Base-by-base conservation (phyloP, 2,888 invertebrate species). In the Halocaridina rubra region DNA sequence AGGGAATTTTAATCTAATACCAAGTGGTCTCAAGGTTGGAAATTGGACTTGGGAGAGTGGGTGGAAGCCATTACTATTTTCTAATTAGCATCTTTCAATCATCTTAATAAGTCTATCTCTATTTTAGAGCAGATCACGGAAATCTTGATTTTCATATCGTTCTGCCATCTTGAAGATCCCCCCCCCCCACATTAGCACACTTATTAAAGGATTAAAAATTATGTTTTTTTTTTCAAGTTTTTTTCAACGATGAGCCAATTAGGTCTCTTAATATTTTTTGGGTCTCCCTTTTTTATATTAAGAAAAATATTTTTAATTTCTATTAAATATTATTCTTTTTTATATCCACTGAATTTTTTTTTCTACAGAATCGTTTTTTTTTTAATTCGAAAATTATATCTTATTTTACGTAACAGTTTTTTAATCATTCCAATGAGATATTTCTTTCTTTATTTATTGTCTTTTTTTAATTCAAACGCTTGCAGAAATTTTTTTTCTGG, bases 11-110 rank as follows among this genome's bases (percentile, higher is more conserved):
- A 19, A 19, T 19, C 33, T 32, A 7, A 16, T 7, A 22, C 10
- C 19, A n/a, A n/a, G 22, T 30, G 77, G 59, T 19, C 61, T 16
- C 22, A 59, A 24, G 80, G 59, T 24, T 22, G 24, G 61, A 39
- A 32, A 22, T 27, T 13, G 27, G 19, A 2, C 24, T 19, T 22
- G 22, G 19, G 30, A 5, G 27, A n/a, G n/a, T 8, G 22, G 24
- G n/a, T 8, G 32, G 80, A 39, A 61, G 33, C 72, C 72, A 77
- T 77, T 77, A 61, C 57, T 46, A 57, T 53, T n/a, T 78, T 59
- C 67, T 82, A 82, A 82, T 82, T 82, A 82, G 77, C 77, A 61
- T 82, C 82, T 82, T 82, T 82, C 77, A 82, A 82, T 82, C 82
- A 82, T 82, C 77, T 82, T 82, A 82, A 82, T 78, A 82, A 82